Evolutionary conservation across 2,888 invertebrate genomes (phyloP).

Genomic region (Omphaloscelis lunosa): DNA sequence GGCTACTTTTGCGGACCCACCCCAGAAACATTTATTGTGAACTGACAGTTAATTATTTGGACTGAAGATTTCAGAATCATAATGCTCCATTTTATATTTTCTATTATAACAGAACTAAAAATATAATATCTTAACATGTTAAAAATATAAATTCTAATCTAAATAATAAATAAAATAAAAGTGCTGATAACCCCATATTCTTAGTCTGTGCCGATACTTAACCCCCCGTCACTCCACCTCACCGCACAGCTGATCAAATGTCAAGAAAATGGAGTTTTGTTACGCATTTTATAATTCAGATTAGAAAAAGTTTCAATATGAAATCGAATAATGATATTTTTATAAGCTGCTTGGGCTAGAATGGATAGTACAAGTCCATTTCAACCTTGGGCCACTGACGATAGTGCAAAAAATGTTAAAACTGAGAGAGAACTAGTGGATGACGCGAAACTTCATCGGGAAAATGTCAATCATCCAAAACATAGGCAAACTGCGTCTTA

Average conservation of each 20-base stretch:
- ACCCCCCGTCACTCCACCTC: slow-evolving; percentile 80
- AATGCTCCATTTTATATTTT: too few species aligned
- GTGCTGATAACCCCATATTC: slow-evolving; percentile 31
- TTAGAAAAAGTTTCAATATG: slow-evolving; percentile 85
- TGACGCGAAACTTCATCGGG: slow-evolving; percentile 91
- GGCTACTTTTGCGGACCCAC: too few species aligned
- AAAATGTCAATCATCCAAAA: slow-evolving; percentile 91
- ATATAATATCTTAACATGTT: too few species aligned
- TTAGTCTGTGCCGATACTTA: slow-evolving; percentile 12
- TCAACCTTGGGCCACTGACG: slow-evolving; percentile 89
- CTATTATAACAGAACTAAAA: too few species aligned
- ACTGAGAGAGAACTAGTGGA: slow-evolving; percentile 88
- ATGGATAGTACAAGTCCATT: slow-evolving; percentile 89
- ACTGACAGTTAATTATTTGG: too few species aligned
- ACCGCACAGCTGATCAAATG: slow-evolving; percentile 90
- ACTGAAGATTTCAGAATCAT: too few species aligned
- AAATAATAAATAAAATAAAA: too few species aligned
- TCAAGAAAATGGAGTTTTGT: slow-evolving; percentile 91
- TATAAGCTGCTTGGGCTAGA: slow-evolving; percentile 83
- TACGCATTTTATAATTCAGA: slow-evolving; percentile 87
- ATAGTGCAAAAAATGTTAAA: slow-evolving; percentile 88
- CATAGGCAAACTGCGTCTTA: slow-evolving; percentile 91
- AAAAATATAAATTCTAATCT: too few species aligned
- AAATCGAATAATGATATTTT: slow-evolving; percentile 80
- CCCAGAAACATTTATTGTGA: too few species aligned